Conservation (phyloP, 1,140 invertebrate genomes). For the Drosophila subobscura region DNA sequence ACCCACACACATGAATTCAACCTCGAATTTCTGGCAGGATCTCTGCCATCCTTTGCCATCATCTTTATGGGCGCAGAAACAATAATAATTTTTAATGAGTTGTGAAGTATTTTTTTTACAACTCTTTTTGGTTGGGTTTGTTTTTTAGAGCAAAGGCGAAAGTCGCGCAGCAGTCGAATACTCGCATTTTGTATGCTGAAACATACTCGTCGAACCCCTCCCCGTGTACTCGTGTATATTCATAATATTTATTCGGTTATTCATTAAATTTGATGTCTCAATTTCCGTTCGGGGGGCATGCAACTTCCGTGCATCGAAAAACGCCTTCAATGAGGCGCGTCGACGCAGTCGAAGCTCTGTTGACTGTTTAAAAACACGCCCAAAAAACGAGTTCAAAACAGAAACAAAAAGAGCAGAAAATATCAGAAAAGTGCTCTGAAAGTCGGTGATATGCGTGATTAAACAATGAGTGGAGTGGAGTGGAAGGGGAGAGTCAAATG, state of each 20-base stretch:
- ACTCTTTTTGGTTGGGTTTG: conserved; percentile 19
- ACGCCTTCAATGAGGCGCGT: conserved; percentile 60
- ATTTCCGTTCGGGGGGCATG: conserved; percentile 59
- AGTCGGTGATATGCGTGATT: conserved; percentile 71
- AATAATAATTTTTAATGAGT: conserved; percentile 78
- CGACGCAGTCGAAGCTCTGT: neutral
- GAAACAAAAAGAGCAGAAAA: conserved; percentile 38
- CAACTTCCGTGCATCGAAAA: conserved; percentile 61
- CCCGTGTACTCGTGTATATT: conserved; percentile 17
- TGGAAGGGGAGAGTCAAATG: no score
- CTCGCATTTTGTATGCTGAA: conserved; percentile 50
- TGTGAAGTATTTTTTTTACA: conserved; percentile 69
- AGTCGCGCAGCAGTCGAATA: conserved; percentile 56
- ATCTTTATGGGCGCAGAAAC: conserved; percentile 29
- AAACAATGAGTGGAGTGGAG: conserved; percentile 37
- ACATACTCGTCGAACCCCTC: neutral
- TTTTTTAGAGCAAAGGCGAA: conserved; percentile 22
- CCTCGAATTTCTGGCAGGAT: neutral
- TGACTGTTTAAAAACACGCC: conserved; percentile 35
- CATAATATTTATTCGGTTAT: conserved; percentile 48
- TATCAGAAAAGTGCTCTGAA: conserved; percentile 21
- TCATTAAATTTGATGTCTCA: conserved; percentile 73
- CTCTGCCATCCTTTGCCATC: conserved; percentile 21
- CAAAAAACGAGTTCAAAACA: conserved; percentile 20
- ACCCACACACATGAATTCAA: conserved; percentile 4